Conservation (phyloP, 2,113 vertebrate species). For the Narcine bancroftii region DNA sequence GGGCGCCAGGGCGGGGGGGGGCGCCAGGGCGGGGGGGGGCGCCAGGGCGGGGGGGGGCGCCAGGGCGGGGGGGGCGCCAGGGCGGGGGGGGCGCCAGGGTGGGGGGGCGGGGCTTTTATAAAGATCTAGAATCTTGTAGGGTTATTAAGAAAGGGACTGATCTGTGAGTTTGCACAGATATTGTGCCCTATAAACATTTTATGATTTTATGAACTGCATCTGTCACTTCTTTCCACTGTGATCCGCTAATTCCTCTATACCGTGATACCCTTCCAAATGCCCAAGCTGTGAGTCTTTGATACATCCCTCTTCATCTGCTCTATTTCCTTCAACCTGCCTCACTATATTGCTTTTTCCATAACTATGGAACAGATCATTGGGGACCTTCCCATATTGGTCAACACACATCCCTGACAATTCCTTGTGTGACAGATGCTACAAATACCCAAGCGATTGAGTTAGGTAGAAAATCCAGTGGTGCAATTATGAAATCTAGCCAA, state of each 20-base stretch:
- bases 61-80: too few relatives aligned
- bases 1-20: too few relatives aligned
- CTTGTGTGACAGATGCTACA: neutral
- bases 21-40: too few relatives aligned
- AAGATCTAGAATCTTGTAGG: too few relatives aligned
- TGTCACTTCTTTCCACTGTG: neutral
- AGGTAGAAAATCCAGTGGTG: neutral
- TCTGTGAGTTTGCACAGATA: too few relatives aligned
- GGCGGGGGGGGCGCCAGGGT: too few relatives aligned
- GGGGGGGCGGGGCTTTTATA: too few relatives aligned
- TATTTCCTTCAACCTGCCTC: neutral
- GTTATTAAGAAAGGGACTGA: too few relatives aligned
- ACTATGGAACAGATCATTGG: neutral
- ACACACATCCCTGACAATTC: neutral
- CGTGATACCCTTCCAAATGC: neutral
- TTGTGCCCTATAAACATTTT: neutral
- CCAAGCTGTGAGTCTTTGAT: neutral
- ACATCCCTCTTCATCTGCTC: neutral
- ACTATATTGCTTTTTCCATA: neutral
- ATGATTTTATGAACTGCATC: neutral
- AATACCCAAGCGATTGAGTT: neutral
- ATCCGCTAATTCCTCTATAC: neutral
- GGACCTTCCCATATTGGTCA: neutral
- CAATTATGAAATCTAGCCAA: neutral
- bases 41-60: too few relatives aligned